Conservation (phyloP, 2,113 vertebrate genomes). For the Pelecanoides urinatrix region DNA sequence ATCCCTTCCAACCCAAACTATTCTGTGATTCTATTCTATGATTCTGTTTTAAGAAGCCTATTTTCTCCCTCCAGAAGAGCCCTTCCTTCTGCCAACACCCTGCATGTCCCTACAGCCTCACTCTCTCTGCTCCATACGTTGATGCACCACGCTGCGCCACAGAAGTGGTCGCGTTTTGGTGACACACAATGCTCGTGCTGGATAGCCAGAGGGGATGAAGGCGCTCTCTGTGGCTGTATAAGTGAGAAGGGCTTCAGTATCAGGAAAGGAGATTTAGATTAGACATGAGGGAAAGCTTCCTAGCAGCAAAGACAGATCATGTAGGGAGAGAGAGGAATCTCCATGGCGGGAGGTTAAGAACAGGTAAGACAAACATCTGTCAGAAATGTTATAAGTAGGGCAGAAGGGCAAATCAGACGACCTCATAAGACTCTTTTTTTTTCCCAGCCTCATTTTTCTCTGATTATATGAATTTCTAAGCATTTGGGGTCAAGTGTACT, state of each 20-base stretch:
- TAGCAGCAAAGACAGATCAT: neutral
- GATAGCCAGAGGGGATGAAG: neutral
- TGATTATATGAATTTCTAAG: slow-evolving; percentile 51
- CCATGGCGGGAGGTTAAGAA: slow-evolving; percentile 19
- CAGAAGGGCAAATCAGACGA: slow-evolving; percentile 56
- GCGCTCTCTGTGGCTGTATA: neutral
- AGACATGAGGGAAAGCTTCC: neutral
- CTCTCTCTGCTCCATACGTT: rapidly evolving
- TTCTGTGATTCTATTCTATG: no score
- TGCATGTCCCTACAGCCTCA: rapidly evolving
- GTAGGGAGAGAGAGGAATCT: neutral
- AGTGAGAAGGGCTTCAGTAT: neutral
- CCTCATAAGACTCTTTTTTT: neutral
- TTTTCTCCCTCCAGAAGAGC: neutral
- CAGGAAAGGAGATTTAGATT: neutral
- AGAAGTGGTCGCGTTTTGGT: neutral
- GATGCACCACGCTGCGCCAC: neutral
- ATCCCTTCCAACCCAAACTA: no score
- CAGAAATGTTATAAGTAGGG: slow-evolving; percentile 23
- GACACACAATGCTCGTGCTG: neutral
- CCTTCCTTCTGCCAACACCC: neutral
- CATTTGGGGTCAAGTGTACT: slow-evolving; percentile 16
- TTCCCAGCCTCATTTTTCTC: slow-evolving; percentile 6
- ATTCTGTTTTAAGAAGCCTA: neutral
- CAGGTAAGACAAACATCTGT: slow-evolving; percentile 61